A percentile compares a stretch with the other conserved stretches of the same genome.
phyloP scores from a whole-genome alignment of 2,888 invertebrate species.

The Epinotia nisella region DNA sequence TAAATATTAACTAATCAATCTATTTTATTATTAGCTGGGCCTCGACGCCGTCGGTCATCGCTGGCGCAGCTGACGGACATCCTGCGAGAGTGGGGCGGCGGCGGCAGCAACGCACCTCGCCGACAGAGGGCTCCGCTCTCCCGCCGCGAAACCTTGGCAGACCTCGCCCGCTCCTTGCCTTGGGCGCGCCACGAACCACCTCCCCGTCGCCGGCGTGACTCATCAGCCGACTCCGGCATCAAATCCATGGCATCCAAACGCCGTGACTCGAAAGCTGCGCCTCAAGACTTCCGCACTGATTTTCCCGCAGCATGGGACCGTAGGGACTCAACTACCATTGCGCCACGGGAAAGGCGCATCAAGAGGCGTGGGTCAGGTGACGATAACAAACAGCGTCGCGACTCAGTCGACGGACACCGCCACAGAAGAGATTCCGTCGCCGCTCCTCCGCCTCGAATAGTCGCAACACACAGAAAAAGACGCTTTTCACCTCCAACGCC shows the following conservation, averaged over 20 bases:
- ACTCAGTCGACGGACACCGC: slow-evolving; percentile 88
- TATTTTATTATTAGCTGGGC: slow-evolving; percentile 75
- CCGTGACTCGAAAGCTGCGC: slow-evolving; percentile 88
- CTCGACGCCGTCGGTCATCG: slow-evolving; percentile 92
- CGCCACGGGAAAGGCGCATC: slow-evolving; percentile 76
- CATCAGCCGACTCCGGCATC: slow-evolving; percentile 94
- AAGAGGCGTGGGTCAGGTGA: slow-evolving; percentile 87
- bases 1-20: too few species aligned
- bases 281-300: slow-evolving; percentile 88
- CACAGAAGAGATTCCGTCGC: slow-evolving; percentile 88
- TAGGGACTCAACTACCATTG: slow-evolving; percentile 86
- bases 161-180: slow-evolving; percentile 92
- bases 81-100: slow-evolving; percentile 93
- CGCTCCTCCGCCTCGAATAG: slow-evolving; percentile 86
- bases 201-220: slow-evolving; percentile 91
- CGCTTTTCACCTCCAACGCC: slow-evolving; percentile 75
- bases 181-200: slow-evolving; percentile 89
- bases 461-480: slow-evolving; percentile 86
- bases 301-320: slow-evolving; percentile 89
- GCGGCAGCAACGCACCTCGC: slow-evolving; percentile 79
- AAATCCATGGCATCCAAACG: slow-evolving; percentile 90
- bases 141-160: slow-evolving; percentile 94
- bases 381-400: slow-evolving; percentile 83
- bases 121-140: slow-evolving; percentile 88
- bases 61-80: slow-evolving; percentile 95